phyloP scores from a whole-genome alignment of 2,797 vertebrate genomes.

The Xiphorhynchus erythropygius region DNA sequence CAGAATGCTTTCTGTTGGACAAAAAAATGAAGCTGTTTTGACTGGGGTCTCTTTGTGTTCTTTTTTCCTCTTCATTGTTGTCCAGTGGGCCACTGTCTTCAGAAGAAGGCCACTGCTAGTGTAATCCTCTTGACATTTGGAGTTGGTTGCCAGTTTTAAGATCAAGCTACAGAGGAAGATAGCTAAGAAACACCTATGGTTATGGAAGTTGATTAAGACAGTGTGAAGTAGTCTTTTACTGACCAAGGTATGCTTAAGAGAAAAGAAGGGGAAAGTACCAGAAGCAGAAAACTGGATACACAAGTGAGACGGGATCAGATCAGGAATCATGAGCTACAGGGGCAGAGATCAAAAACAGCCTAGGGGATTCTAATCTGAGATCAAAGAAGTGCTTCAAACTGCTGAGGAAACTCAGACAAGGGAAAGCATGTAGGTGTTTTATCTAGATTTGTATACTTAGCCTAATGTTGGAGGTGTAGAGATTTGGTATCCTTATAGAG shows the following conservation, averaged over 20 bases:
- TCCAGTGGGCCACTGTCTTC: neutral
- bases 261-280: neutral
- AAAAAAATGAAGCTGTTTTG: neutral
- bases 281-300: conserved; percentile 29
- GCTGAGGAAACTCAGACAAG: conserved; percentile 40
- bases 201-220: neutral
- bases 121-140: neutral
- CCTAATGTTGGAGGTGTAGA: neutral
- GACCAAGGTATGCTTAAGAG: neutral
- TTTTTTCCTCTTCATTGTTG: neutral
- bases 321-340: conserved; percentile 15
- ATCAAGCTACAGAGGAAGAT: neutral
- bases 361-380: conserved; percentile 33
- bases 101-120: neutral
- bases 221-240: neutral
- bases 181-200: neutral
- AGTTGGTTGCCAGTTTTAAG: neutral
- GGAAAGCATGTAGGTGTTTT: conserved; percentile 46
- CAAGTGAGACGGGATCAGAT: neutral
- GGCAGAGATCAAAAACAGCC: conserved; percentile 29
- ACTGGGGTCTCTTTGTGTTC: neutral
- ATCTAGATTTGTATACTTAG: conserved; percentile 13
- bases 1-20: neutral
- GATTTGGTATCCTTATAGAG: neutral
- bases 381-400: conserved; percentile 47